These are phyloP conservation scores for Tigriopus californicus DNA, from an alignment of 2,888 invertebrate genomes.

Conservation along the genomic window DNA sequence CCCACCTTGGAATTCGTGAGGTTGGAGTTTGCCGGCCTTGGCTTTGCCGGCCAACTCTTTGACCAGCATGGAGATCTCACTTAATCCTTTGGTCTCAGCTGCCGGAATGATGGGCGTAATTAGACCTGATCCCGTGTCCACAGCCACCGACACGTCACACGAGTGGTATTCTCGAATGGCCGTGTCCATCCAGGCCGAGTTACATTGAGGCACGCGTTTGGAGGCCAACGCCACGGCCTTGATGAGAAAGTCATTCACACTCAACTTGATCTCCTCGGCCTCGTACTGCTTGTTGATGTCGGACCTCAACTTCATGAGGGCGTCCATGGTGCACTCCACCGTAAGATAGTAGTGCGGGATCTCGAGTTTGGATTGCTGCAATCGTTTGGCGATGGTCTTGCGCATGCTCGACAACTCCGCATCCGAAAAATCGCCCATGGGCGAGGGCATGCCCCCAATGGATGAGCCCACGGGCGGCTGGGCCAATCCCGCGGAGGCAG, in stretches of 20 bases:
- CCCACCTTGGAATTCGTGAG: conserved; percentile 82
- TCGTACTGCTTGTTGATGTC: conserved; percentile 58
- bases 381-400: conserved; percentile 67
- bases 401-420: conserved; percentile 66
- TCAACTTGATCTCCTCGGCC: conserved; percentile 63
- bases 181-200: conserved; percentile 85
- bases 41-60: conserved; percentile 67
- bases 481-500: conserved; percentile 22
- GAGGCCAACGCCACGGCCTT: conserved; percentile 80
- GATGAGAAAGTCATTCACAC: conserved; percentile 86
- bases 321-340: conserved; percentile 64
- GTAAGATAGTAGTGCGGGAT: conserved; percentile 95
- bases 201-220: conserved; percentile 73
- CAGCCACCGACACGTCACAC: conserved; percentile 92
- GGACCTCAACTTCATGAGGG: conserved; percentile 46
- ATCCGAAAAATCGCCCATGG: conserved; percentile 39
- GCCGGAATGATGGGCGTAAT: conserved; percentile 90
- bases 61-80: conserved; percentile 58
- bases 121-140: conserved; percentile 79
- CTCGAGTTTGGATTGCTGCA: conserved; percentile 56
- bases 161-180: conserved; percentile 76
- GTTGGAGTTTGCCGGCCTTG: conserved; percentile 66
- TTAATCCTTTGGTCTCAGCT: conserved; percentile 72
- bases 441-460: conserved; percentile 9
- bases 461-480: conserved; percentile 24